Evolutionary conservation across 2,113 vertebrate genomes (phyloP).

Genomic region (Xiphophorus couchianus): DNA sequence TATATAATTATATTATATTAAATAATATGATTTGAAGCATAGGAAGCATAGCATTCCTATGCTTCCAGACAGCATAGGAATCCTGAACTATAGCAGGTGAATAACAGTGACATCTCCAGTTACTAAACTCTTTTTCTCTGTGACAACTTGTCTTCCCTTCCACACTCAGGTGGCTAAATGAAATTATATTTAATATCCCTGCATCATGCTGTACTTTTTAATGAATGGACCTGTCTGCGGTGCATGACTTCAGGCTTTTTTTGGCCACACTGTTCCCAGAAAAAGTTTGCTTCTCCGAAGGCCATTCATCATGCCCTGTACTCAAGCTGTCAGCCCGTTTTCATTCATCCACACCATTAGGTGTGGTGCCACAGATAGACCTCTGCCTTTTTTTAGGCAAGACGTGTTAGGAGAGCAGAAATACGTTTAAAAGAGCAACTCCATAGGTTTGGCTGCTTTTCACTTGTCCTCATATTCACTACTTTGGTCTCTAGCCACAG

Average conservation of each 20-base stretch:
- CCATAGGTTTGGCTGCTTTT: conserved; percentile 16
- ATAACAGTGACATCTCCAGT: background rate
- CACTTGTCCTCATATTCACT: background rate
- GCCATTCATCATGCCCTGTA: conserved; percentile 56
- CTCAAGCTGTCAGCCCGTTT: conserved; percentile 33
- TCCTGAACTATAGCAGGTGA: background rate
- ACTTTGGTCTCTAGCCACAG: conserved; percentile 8
- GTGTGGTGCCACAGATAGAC: background rate
- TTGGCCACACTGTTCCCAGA: conserved; percentile 4
- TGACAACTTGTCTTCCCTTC: background rate
- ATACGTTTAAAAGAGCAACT: background rate
- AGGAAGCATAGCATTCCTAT: too few relatives aligned
- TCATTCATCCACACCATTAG: conserved; percentile 36
- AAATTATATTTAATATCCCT: conserved; percentile 25
- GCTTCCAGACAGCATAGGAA: background rate
- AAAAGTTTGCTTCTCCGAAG: conserved; percentile 29
- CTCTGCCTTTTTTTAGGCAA: conserved; percentile 20
- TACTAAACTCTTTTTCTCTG: background rate
- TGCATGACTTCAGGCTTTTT: conserved; percentile 22
- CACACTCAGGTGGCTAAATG: background rate
- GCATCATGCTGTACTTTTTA: conserved; percentile 36
- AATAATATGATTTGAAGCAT: too few relatives aligned
- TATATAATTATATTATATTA: too few relatives aligned
- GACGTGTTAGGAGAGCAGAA: conserved; percentile 3
- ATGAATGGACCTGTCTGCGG: conserved; percentile 19